Evolutionary conservation across 2,113 vertebrate species (phyloP), one percentile per base, ranked within the genome.

Genomic region (Xenopus laevis): DNA sequence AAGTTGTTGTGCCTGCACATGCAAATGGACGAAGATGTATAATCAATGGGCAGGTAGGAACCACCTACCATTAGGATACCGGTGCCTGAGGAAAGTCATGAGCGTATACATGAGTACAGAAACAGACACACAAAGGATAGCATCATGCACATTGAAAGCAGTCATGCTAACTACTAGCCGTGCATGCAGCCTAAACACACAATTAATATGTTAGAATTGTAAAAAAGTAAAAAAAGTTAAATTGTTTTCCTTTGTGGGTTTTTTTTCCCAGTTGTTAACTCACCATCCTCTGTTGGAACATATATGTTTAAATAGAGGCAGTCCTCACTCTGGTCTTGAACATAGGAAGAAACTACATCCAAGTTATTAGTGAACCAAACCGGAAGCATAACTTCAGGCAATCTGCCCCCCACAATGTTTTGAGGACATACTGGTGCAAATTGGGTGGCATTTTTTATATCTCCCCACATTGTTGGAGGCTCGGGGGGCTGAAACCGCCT

Each of bases 361-460:
- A 99, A 88, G 89, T 96, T 95, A 87, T 96, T 98, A 81, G 96
- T 98, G 89, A 99, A 99, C 98, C 98, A 99, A 78, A 99, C 96
- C 0, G 98, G 98, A 83, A 99, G 93, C 98, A 99, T 99, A 82
- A 99, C 97, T 83, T 99, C 97, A 0, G 97, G 97, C 80, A 99
- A 80, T 66, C 97, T 92, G 81, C 98, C 98, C 79, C 99, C 96
- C 73, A 98, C 89, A 81, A 99, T 95, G 86, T 94, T 99, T 89
- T 99, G 98, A 46, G 97, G 98, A 83, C 98, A 99, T 33, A 99
- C 98, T 0, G 98, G 95, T 78, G 92, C 95, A 84, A 98, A 98
- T 72, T 95, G 96, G 4, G 98, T 98, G 63, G 96, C 92, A 23
- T 99, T 99, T 84, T 91, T 95, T 80, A 94, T 83, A 72, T 97